These are phyloP conservation scores for Parnassius smintheus DNA, from an alignment of 2,888 invertebrate genomes.

Conservation along the genomic window DNA sequence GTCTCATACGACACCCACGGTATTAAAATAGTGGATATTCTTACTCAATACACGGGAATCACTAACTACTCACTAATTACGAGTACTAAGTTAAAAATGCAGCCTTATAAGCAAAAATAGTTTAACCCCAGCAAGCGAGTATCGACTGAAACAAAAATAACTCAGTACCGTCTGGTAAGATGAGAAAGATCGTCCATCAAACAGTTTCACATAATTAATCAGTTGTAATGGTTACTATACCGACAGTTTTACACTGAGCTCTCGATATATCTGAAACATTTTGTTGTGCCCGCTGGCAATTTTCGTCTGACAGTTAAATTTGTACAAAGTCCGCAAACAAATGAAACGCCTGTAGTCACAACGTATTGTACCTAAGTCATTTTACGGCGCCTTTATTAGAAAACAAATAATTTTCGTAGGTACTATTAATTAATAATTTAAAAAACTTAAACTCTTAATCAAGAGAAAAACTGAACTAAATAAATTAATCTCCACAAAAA, in stretches of 20 bases:
- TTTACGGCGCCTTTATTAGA: neutral
- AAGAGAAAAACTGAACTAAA: no score
- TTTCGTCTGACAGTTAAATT: constrained; percentile 58
- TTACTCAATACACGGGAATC: no score
- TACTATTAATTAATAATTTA: no score
- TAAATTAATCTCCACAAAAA: no score
- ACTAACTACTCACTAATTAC: no score
- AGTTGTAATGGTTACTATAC: constrained; percentile 28
- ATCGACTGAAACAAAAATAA: neutral
- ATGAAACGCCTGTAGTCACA: constrained; percentile 42
- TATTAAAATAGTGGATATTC: no score
- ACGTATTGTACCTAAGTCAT: neutral
- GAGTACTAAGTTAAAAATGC: no score
- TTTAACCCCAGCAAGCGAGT: neutral
- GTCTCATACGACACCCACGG: no score
- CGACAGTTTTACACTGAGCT: constrained; percentile 29
- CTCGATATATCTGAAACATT: constrained; percentile 43
- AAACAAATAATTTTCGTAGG: no score
- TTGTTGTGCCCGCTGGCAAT: constrained; percentile 45
- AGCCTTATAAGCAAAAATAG: no score
- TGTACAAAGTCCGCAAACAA: constrained; percentile 51
- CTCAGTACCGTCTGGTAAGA: neutral
- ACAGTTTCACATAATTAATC: constrained; percentile 32
- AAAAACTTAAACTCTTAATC: no score
- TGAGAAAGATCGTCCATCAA: constrained; percentile 3